These are phyloP conservation scores for Leptatherina wallacei DNA, from an alignment of 2,797 vertebrate genomes.

Conservation along the genomic window DNA sequence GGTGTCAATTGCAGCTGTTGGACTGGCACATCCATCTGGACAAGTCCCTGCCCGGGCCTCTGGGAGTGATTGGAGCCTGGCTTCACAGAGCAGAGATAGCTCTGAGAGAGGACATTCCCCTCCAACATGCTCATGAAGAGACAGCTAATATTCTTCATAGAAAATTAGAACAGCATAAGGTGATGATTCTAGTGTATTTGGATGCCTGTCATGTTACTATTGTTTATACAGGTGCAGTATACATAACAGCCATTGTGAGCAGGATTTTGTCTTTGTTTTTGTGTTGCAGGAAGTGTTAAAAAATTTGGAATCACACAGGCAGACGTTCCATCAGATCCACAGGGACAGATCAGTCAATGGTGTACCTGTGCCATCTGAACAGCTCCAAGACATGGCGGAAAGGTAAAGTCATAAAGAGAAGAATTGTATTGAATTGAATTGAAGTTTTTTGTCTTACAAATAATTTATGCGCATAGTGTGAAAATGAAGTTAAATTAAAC, in stretches of 20 bases:
- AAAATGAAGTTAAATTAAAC: neutral
- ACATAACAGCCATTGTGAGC: neutral
- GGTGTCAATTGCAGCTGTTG: slow-evolving; percentile 76
- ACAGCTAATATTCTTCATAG: slow-evolving; percentile 92
- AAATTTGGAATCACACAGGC: slow-evolving; percentile 92
- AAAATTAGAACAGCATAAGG: slow-evolving; percentile 96
- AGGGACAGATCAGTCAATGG: slow-evolving; percentile 92
- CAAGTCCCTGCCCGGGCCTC: slow-evolving; percentile 92
- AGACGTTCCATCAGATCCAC: slow-evolving; percentile 96
- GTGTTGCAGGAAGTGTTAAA: slow-evolving; percentile 91
- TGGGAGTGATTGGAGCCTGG: slow-evolving; percentile 95
- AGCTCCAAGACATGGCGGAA: slow-evolving; percentile 97
- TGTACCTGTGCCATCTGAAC: slow-evolving; percentile 93
- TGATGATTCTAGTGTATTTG: slow-evolving; percentile 58
- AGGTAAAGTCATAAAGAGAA: slow-evolving; percentile 81
- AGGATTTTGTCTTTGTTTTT: slow-evolving; percentile 13
- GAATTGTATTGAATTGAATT: neutral
- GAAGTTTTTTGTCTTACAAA: too few species aligned
- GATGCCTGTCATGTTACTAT: neutral
- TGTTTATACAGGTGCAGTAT: neutral
- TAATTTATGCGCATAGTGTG: neutral
- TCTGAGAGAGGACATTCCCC: slow-evolving; percentile 90
- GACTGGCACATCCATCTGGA: slow-evolving; percentile 97
- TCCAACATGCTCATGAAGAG: slow-evolving; percentile 94
- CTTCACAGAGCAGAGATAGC: slow-evolving; percentile 92